phyloP scores from a whole-genome alignment of 2,113 vertebrate genomes.

The Ceratotherium simum region DNA sequence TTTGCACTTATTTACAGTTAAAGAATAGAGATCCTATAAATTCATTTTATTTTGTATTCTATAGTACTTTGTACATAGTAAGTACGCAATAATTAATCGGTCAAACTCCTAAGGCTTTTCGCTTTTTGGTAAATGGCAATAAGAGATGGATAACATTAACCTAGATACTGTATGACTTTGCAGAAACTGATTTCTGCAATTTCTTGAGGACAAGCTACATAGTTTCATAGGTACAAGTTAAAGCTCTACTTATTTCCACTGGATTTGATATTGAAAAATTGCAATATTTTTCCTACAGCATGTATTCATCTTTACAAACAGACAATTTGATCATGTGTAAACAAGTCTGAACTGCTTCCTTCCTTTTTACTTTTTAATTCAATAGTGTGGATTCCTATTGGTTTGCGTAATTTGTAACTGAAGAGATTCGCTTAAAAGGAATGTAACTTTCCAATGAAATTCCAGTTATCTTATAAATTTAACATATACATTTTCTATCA shows the following conservation, averaged over 20 bases:
- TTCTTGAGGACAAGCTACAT: background rate
- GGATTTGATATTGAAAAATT: background rate
- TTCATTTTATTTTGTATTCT: background rate
- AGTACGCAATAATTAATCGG: background rate
- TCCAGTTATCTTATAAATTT: background rate
- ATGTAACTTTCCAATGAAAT: background rate
- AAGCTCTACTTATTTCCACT: background rate
- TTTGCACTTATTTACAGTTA: background rate
- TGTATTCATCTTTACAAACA: background rate
- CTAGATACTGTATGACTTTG: background rate
- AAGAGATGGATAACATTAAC: background rate
- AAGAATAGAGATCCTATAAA: background rate
- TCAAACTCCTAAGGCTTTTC: background rate
- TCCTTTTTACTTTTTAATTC: constrained; percentile 1
- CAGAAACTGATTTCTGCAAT: background rate
- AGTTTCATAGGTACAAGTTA: background rate
- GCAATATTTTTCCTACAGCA: background rate
- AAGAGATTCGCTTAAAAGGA: background rate
- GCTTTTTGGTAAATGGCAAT: background rate
- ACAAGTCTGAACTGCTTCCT: background rate
- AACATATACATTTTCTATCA: constrained; percentile 26
- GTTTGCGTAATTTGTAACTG: background rate
- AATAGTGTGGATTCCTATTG: background rate
- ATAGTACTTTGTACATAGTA: background rate
- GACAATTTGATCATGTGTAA: background rate